A percentile compares a stretch with the other conserved stretches of the same genome.
phyloP scores from a whole-genome alignment of 2,113 vertebrate species.

The Hystrix cristata region DNA sequence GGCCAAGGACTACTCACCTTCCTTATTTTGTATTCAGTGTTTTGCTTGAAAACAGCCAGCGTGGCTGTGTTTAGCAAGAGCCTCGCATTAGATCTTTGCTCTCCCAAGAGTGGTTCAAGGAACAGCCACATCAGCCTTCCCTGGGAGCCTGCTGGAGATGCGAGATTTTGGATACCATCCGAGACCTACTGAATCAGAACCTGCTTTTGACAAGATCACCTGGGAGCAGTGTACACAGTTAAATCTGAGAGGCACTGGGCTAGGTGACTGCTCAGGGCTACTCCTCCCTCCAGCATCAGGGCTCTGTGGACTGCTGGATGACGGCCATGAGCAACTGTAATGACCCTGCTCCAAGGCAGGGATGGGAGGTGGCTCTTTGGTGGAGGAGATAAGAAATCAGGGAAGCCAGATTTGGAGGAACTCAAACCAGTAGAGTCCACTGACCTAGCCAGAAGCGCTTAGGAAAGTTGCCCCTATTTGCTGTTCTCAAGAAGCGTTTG shows the following conservation, averaged over 20 bases:
- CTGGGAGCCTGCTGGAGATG: neutral
- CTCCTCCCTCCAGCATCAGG: neutral
- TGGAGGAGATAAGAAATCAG: neutral
- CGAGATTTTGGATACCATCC: neutral
- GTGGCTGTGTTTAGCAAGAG: neutral
- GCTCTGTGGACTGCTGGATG: neutral
- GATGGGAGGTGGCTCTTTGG: neutral
- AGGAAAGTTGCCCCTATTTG: neutral
- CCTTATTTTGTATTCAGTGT: neutral
- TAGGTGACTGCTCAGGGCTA: neutral
- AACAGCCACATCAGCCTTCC: neutral
- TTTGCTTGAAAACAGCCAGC: neutral
- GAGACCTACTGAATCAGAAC: neutral
- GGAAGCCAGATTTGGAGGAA: neutral
- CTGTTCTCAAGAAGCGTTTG: neutral
- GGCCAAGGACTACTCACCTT: neutral
- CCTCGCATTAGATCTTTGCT: neutral
- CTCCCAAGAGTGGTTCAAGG: neutral
- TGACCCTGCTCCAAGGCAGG: neutral
- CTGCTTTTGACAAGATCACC: neutral
- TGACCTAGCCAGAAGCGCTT: neutral
- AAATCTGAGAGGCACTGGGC: neutral
- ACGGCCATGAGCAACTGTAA: neutral
- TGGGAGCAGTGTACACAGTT: neutral
- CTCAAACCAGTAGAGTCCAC: neutral